Conservation (phyloP, 2,113 vertebrate genomes). For the Vidua macroura region DNA sequence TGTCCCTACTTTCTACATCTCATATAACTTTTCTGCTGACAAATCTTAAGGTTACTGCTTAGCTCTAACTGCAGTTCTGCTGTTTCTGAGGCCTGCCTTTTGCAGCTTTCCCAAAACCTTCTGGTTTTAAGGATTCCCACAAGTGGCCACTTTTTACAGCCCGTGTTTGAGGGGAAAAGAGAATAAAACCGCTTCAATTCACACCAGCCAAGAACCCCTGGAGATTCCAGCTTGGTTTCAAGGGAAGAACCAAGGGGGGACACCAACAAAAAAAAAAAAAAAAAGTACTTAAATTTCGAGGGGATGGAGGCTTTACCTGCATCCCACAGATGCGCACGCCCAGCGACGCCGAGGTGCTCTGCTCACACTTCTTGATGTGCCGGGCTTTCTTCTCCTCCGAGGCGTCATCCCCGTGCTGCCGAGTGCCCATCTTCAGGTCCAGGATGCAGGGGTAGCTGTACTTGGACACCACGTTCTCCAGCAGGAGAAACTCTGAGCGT, state of each 20-base stretch:
- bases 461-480: constrained; percentile 78
- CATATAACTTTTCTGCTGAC: background rate
- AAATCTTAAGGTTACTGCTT: background rate
- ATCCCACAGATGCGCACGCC: constrained; percentile 76
- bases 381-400: constrained; percentile 79
- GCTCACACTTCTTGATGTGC: constrained; percentile 75
- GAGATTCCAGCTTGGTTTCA: background rate
- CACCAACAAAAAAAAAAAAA: no score
- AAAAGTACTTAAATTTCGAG: accelerated
- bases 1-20: background rate
- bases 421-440: constrained; percentile 82
- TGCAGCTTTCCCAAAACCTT: background rate
- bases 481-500: constrained; percentile 70
- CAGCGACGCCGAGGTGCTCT: constrained; percentile 76
- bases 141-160: background rate
- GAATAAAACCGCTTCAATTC: accelerated
- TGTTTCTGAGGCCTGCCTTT: background rate
- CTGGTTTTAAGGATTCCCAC: background rate
- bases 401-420: constrained; percentile 76
- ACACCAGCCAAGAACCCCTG: background rate
- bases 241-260: background rate
- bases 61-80: background rate
- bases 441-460: constrained; percentile 75
- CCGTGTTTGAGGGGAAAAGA: accelerated
- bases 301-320: constrained; percentile 63